Conservation (phyloP, 2,113 vertebrate genomes). For the Cololabis saira region DNA sequence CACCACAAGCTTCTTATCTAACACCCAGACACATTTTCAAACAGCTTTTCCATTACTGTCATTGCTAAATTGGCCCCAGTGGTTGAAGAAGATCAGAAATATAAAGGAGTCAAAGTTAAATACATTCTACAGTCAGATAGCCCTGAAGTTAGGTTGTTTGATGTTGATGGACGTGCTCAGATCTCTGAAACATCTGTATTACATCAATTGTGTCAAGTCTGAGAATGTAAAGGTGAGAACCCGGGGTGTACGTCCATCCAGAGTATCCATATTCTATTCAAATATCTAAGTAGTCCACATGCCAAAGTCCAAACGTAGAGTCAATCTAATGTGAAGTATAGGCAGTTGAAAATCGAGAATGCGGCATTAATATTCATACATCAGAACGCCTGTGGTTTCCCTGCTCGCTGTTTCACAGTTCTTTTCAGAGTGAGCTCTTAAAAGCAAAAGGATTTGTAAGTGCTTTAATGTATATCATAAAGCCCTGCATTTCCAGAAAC, state of each 20-base stretch:
- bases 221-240: conserved; percentile 16
- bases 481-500: conserved; percentile 37
- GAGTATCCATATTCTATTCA: conserved; percentile 23
- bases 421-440: conserved; percentile 63
- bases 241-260: background rate
- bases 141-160: conserved; percentile 25
- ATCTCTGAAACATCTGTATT: conserved; percentile 16
- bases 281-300: background rate
- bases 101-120: conserved; percentile 44
- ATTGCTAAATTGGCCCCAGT: conserved; percentile 17
- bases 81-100: conserved; percentile 30
- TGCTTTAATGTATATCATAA: conserved; percentile 63
- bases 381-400: conserved; percentile 61
- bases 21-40: conserved; percentile 28
- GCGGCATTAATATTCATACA: conserved; percentile 69
- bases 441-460: conserved; percentile 65
- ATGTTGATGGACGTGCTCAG: conserved; percentile 22
- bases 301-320: conserved; percentile 37
- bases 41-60: conserved; percentile 2
- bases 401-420: conserved; percentile 39
- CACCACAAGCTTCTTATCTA: conserved; percentile 16
- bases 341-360: conserved; percentile 42
- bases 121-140: conserved; percentile 15
- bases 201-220: conserved; percentile 18
- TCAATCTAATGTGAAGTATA: conserved; percentile 38